phyloP scores from a whole-genome alignment of 2,888 invertebrate species.

The Crioceris asparagi region DNA sequence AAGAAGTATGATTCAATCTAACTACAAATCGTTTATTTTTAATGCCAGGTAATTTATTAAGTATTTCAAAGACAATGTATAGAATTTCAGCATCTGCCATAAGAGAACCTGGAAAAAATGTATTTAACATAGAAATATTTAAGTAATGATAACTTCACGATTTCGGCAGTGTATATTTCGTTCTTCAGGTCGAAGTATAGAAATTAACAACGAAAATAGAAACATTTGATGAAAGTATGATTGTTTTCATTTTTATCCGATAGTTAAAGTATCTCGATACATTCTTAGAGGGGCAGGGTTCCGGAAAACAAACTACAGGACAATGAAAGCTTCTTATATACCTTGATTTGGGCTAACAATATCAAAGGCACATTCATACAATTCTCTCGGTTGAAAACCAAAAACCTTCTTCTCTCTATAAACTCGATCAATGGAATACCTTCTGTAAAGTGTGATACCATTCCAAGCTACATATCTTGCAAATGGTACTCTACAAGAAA shows the following conservation, averaged over 20 bases:
- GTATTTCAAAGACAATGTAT: conserved; percentile 63
- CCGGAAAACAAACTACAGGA: too few relatives aligned
- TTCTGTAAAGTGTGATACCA: conserved; percentile 63
- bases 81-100: conserved; percentile 81
- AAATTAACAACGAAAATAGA: too few relatives aligned
- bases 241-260: too few relatives aligned
- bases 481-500: conserved; percentile 51
- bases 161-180: too few relatives aligned
- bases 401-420: conserved; percentile 69
- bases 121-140: background rate
- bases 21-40: conserved; percentile 56
- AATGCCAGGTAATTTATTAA: conserved; percentile 55
- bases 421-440: conserved; percentile 80
- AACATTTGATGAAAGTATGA: too few relatives aligned
- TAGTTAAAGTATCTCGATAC: too few relatives aligned
- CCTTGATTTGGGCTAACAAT: conserved; percentile 70
- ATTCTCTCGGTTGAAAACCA: conserved; percentile 81
- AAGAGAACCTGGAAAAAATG: conserved; percentile 45
- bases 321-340: too few relatives aligned
- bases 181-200: too few relatives aligned
- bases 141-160: background rate
- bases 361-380: conserved; percentile 87
- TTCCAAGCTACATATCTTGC: conserved; percentile 75
- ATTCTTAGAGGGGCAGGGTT: too few relatives aligned
- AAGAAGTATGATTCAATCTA: conserved; percentile 67